Conservation (phyloP, 1,140 invertebrate species). For the Octopus bimaculoides region DNA sequence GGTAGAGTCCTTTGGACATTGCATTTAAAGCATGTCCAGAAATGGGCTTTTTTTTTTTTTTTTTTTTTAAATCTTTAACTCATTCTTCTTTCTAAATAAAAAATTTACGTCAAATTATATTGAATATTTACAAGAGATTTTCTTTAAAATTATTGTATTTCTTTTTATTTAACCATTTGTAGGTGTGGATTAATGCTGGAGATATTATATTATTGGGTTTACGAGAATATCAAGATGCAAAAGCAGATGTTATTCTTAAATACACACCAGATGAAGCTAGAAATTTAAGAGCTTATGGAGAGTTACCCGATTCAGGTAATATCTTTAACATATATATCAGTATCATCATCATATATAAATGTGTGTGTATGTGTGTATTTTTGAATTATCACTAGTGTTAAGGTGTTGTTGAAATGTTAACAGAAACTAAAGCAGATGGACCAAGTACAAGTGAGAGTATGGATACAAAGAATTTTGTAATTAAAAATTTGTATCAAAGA, state of each 20-base stretch:
- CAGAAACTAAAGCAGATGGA: background rate
- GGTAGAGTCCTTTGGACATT: too few relatives aligned
- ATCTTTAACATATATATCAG: background rate
- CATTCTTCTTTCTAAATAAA: too few relatives aligned
- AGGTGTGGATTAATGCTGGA: conserved; percentile 96
- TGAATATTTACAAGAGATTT: too few relatives aligned
- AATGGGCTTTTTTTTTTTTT: too few relatives aligned
- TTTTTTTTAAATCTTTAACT: too few relatives aligned
- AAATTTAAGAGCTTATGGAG: conserved; percentile 98
- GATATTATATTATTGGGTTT: conserved; percentile 95
- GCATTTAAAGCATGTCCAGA: too few relatives aligned
- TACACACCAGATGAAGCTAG: conserved; percentile 99
- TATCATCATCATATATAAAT: too few relatives aligned
- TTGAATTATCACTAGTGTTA: background rate
- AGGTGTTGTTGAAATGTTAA: background rate
- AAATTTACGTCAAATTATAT: too few relatives aligned
- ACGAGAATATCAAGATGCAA: conserved; percentile 98
- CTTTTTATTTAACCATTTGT: conserved; percentile 15
- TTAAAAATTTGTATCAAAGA: too few relatives aligned
- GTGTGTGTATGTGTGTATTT: background rate
- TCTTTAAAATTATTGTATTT: background rate
- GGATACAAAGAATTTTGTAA: too few relatives aligned
- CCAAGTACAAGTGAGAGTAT: conserved; percentile 3
- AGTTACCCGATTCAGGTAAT: conserved; percentile 85
- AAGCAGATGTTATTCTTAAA: conserved; percentile 99